Evolutionary conservation across 2,113 vertebrate species (phyloP).

Genomic region (Monopterus albus): DNA sequence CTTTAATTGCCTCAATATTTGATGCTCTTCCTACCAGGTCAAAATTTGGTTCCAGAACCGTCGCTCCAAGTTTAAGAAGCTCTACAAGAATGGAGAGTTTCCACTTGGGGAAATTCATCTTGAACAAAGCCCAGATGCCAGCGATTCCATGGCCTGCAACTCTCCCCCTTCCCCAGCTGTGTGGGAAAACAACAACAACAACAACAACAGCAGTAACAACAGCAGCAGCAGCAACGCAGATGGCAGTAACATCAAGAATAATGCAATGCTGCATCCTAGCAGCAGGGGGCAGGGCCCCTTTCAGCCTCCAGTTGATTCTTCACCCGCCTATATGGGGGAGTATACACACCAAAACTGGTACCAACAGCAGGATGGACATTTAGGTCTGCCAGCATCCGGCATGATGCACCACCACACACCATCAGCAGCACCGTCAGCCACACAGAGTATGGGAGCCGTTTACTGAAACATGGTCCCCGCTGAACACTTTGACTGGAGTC

Average conservation of each 20-base stretch:
- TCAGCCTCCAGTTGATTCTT: constrained; percentile 83
- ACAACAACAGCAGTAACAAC: constrained; percentile 15
- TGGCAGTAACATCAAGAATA: constrained; percentile 51
- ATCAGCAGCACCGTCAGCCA: constrained; percentile 56
- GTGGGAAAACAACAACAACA: constrained; percentile 85
- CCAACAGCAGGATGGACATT: constrained; percentile 86
- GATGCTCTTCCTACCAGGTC: constrained; percentile 79
- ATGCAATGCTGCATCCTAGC: constrained; percentile 70
- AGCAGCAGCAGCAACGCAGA: background rate
- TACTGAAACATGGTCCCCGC: constrained; percentile 77
- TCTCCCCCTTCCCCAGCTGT: constrained; percentile 88
- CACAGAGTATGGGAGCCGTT: constrained; percentile 87
- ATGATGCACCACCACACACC: constrained; percentile 86
- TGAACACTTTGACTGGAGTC: background rate
- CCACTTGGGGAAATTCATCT: constrained; percentile 85
- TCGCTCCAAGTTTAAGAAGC: constrained; percentile 96
- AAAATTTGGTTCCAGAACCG: constrained; percentile 98
- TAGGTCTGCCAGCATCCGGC: constrained; percentile 78
- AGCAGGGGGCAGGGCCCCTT: constrained; percentile 82
- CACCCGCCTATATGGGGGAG: constrained; percentile 87
- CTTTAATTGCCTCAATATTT: background rate
- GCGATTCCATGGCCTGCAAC: constrained; percentile 95
- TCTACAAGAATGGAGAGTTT: constrained; percentile 95
- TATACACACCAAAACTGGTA: constrained; percentile 89
- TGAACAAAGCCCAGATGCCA: constrained; percentile 94